Percentiles rank a stretch among this genome's conserved stretches.
Evolutionary conservation across 2,888 invertebrate species (phyloP).

Genomic region (Eudasyphora cyanicolor): DNA sequence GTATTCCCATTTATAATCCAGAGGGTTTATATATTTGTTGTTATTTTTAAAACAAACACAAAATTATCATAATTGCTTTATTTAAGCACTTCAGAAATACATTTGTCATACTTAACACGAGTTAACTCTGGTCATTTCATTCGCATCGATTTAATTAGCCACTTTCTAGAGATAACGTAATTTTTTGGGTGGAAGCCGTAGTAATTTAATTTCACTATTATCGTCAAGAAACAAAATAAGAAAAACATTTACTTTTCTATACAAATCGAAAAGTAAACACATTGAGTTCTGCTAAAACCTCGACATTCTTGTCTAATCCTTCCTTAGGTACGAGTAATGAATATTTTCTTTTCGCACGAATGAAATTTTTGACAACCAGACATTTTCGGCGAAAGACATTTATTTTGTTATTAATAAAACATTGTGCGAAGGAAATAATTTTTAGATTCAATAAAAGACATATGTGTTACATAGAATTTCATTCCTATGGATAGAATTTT

Average conservation of each 20-base stretch:
- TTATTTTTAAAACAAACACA: too few species aligned
- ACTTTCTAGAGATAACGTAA: conserved; percentile 54
- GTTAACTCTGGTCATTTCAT: background rate
- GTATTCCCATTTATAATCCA: too few species aligned
- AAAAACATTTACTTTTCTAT: conserved; percentile 19
- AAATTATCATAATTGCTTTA: conserved; percentile 38
- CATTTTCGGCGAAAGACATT: too few species aligned
- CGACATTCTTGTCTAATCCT: conserved; percentile 1
- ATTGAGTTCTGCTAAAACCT: background rate
- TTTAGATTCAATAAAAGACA: too few species aligned
- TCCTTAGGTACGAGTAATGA: background rate
- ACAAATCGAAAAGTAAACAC: background rate
- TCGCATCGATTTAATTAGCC: conserved; percentile 48
- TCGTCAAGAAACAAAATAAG: background rate
- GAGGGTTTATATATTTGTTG: too few species aligned
- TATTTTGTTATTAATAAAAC: too few species aligned
- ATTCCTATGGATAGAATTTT: too few species aligned
- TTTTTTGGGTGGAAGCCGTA: conserved; percentile 53
- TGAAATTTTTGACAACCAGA: too few species aligned
- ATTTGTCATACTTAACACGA: conserved; percentile 49
- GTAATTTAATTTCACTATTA: conserved; percentile 45
- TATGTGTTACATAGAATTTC: too few species aligned
- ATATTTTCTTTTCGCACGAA: background rate
- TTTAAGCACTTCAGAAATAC: conserved; percentile 45
- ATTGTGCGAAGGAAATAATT: too few species aligned